Evolutionary conservation across 2,888 invertebrate species (phyloP), one percentile per base, ranked within the genome.

Genomic region (Anorthoa munda): DNA sequence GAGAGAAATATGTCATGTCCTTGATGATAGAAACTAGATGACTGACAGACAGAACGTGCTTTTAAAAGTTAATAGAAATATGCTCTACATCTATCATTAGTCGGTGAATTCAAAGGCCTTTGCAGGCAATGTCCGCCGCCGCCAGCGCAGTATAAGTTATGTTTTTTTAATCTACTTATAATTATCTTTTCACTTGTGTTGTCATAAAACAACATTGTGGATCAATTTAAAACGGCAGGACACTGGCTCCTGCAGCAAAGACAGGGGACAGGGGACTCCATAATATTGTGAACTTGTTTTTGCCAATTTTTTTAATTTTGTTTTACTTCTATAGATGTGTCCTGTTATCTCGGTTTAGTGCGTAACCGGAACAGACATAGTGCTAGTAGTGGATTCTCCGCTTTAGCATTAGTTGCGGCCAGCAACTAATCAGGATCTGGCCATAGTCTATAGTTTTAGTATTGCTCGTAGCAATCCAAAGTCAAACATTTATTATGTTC

Each of bases 1-100:
- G 75, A 75, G 7, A 66, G 13, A 79, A 60, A 60, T 73, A 64
- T 55, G 13, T 51, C 15, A 39, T 26, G 73, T 78, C 73, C 79
- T 79, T 75, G 59, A 71, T 46, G 11, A 21, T 26, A 77, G n/a
- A 56, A 21, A 77, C 64, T 76, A 58, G 48, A 74, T 17, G 39
- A 50, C 39, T 50, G 63, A 50, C 48, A 23, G n/a, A 45, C 39
- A 50, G 48, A 21, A 56, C 13, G 61, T 72, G 53, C 23, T 13
- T n/a, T 55, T 53, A 72, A 60, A 72, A 72, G 72, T 72, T 60
- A 23, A 61, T 72, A 72, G n/a, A 46, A 72, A 46, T 21, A 70
- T 72, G 18, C 2, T 7, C 45, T 45, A 46, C 21, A 39, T 58
- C 17, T 69, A 26, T 56, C 15, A 71, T 13, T 15, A 2, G 0